phyloP scores from a whole-genome alignment of 2,888 invertebrate genomes.

The Choreutis nemorana region DNA sequence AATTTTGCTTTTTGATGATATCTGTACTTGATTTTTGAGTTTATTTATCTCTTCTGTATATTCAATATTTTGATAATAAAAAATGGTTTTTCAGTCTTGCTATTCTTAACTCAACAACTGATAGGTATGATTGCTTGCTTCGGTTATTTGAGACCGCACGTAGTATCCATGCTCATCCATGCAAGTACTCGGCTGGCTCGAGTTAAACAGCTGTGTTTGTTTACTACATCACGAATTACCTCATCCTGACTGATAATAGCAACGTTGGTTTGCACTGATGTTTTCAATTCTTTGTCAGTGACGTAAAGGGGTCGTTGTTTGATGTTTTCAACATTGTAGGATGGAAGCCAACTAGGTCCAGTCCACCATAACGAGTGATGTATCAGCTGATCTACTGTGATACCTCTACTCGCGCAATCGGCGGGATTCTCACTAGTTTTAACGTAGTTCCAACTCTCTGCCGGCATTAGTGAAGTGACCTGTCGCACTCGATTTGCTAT shows the following conservation, averaged over 20 bases:
- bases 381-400: neutral
- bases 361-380: slow-evolving; percentile 11
- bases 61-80: too few relatives aligned
- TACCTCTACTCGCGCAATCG: slow-evolving; percentile 10
- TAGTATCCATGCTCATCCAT: too few relatives aligned
- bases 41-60: neutral
- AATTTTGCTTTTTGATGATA: slow-evolving; percentile 1
- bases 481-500: slow-evolving; percentile 11
- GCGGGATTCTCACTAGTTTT: slow-evolving; percentile 11
- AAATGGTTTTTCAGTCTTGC: slow-evolving; percentile 1
- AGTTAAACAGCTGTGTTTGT: too few relatives aligned
- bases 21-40: slow-evolving; percentile 1
- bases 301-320: too few relatives aligned
- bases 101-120: neutral
- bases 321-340: too few relatives aligned
- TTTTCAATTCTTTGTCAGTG: too few relatives aligned
- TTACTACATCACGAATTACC: too few relatives aligned
- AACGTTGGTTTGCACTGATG: too few relatives aligned
- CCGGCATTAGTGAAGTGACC: slow-evolving; percentile 7
- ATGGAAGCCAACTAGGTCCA: slow-evolving; percentile 11
- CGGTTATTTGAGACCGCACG: too few relatives aligned
- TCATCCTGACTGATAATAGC: too few relatives aligned
- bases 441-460: slow-evolving; percentile 8
- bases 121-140: neutral
- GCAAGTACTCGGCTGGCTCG: too few relatives aligned